Evolutionary conservation across 2,888 invertebrate species (phyloP), one percentile per base, ranked within the genome.

Genomic region (Unio pictorum): DNA sequence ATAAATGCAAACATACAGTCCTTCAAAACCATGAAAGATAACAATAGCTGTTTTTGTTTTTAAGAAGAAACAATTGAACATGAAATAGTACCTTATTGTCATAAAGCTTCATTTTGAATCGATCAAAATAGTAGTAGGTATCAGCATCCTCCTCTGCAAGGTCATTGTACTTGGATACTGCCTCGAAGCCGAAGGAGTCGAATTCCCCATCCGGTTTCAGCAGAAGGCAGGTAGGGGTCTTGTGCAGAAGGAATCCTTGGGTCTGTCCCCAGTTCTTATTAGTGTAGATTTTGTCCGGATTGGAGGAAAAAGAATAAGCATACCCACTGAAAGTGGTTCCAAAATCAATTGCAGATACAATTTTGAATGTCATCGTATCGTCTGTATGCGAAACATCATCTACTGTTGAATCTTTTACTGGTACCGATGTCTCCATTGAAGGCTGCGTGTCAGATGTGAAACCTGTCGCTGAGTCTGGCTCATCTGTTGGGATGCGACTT

Each of bases 231-330:
- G 86, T 85, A 11, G 86, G 86, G 1, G 86, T 87, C 69, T 86
- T 86, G 72, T 87, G 86, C 45, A 87, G 76, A 34, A 86, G 80
- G 64, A 86, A 86, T 2, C 86, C 85, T 69, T 86, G 86, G 4
- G 86, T 87, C 73, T 86, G 85, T 20, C 86, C 86, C 86, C 86
- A 87, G 75, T 87, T 86, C 59, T 84, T 84, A 77, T 87, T 87
- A 18, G 84, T 85, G 68, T 84, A 85, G 55, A 87, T 84, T 34
- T 81, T 83, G 11, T 82, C 81, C 63, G 78, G 80, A 73, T 84
- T 84, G 55, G 84, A 81, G 17, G 84, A 74, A 66, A 87, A 83
- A 3, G 86, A 84, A 71, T 87, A 87, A 0, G 86, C 86, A 71
- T 87, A 87, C 8, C 86, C 86, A 68, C 86, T 86, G 68, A 86